Percentiles rank a stretch among this genome's conserved stretches.
phyloP scores from a whole-genome alignment of 1,140 invertebrate genomes.

The Bombus huntii region DNA sequence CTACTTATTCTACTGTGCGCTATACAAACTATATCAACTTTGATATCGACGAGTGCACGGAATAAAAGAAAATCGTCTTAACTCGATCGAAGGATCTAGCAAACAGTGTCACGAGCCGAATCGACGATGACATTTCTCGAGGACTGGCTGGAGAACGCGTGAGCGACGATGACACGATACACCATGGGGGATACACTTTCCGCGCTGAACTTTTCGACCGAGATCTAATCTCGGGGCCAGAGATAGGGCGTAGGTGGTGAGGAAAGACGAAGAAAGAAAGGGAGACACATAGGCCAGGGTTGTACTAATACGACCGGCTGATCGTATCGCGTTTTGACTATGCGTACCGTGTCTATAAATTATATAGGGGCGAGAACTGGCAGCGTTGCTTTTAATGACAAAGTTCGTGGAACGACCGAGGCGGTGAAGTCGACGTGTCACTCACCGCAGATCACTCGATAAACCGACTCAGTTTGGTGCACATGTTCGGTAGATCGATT shows the following conservation, averaged over 20 bases:
- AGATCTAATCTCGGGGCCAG: conserved; percentile 47
- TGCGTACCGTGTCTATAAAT: conserved; percentile 52
- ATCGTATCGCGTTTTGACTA: conserved; percentile 53
- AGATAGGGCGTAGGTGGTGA: conserved; percentile 41
- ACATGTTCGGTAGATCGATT: no score
- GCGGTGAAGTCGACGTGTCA: no score
- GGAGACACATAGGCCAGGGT: neutral
- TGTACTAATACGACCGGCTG: conserved; percentile 45
- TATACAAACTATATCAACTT: no score
- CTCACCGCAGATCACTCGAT: no score
- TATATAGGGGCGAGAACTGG: conserved; percentile 35
- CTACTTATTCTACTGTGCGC: no score
- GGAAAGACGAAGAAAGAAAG: neutral
- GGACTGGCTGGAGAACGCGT: conserved; percentile 9
- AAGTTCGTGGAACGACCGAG: no score
- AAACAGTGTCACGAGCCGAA: neutral
- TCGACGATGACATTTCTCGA: conserved; percentile 42
- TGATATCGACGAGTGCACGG: no score
- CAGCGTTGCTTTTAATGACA: conserved; percentile 28
- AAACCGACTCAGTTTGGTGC: no score
- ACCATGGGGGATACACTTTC: conserved; percentile 45
- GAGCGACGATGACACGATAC: conserved; percentile 44
- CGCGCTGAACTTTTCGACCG: conserved; percentile 43
- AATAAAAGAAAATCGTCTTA: neutral
- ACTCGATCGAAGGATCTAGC: neutral